These are phyloP conservation scores for Scrobipalpa atriplicella DNA, from an alignment of 2,888 invertebrate genomes.

Conservation along the genomic window DNA sequence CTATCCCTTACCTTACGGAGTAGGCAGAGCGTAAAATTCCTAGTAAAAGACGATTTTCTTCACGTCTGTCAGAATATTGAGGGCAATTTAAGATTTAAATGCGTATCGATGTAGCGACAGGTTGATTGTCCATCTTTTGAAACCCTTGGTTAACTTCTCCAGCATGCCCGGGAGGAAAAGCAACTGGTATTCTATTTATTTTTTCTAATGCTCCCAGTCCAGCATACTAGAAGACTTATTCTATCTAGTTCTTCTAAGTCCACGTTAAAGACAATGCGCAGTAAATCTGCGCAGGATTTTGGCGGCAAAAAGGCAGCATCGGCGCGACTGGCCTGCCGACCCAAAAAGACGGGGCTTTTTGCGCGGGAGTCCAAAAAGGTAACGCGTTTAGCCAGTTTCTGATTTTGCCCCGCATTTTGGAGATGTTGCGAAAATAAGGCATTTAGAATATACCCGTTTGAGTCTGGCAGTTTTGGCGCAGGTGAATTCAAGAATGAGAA, in stretches of 20 bases:
- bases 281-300: slow-evolving; percentile 43
- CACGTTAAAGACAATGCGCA: slow-evolving; percentile 32
- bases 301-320: slow-evolving; percentile 40
- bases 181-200: too few relatives aligned
- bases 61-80: too few relatives aligned
- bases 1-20: too few relatives aligned
- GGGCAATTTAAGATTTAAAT: too few relatives aligned
- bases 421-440: slow-evolving; percentile 22
- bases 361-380: slow-evolving; percentile 19
- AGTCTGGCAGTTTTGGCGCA: neutral
- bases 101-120: too few relatives aligned
- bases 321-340: neutral
- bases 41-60: too few relatives aligned
- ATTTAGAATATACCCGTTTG: neutral
- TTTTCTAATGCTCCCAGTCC: too few relatives aligned
- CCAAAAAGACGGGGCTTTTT: slow-evolving; percentile 19
- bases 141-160: too few relatives aligned
- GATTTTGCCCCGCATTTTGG: neutral
- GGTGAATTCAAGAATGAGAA: neutral
- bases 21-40: too few relatives aligned
- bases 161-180: too few relatives aligned
- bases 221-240: too few relatives aligned
- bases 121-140: too few relatives aligned
- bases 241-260: slow-evolving; percentile 1
- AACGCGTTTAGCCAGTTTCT: slow-evolving; percentile 14